These are phyloP conservation scores for Pheosia gnoma DNA, from an alignment of 2,888 invertebrate genomes.

Conservation along the genomic window DNA sequence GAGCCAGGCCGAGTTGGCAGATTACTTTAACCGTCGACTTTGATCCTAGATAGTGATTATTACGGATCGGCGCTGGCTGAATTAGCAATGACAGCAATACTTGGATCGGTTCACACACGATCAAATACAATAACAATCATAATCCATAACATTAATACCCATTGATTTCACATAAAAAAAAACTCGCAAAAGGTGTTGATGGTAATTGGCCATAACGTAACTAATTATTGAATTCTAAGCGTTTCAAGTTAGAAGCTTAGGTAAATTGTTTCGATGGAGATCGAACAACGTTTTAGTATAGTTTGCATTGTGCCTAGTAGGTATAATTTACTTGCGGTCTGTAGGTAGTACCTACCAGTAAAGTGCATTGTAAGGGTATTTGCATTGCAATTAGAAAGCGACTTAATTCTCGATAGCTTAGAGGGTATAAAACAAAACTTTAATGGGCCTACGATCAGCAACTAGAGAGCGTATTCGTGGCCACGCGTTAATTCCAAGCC, in stretches of 20 bases:
- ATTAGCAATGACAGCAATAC: constrained; percentile 43
- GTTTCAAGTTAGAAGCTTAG: too few species aligned
- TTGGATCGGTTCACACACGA: too few species aligned
- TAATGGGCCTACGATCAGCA: constrained; percentile 61
- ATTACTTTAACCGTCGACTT: constrained; percentile 62
- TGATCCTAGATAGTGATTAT: constrained; percentile 57
- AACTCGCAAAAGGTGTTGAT: too few species aligned
- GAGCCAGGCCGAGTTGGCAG: constrained; percentile 67
- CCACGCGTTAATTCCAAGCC: constrained; percentile 63
- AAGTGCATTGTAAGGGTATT: constrained; percentile 29
- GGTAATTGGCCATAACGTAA: too few species aligned
- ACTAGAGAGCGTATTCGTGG: constrained; percentile 68
- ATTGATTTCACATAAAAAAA: too few species aligned
- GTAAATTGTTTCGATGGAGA: too few species aligned
- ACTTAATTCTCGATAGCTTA: constrained; percentile 54
- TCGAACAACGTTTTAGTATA: not conserved
- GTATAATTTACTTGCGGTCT: too few species aligned
- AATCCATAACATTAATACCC: too few species aligned
- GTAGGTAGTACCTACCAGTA: too few species aligned
- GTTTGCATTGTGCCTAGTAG: not conserved
- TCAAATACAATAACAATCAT: too few species aligned
- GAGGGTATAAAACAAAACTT: constrained; percentile 69
- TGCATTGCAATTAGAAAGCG: constrained; percentile 67
- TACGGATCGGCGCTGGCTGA: constrained; percentile 37
- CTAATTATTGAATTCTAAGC: too few species aligned